A percentile compares a stretch with the other conserved stretches of the same genome.
Conservation (phyloP, 1,140 invertebrate genomes). For the Drosophila pandora region DNA sequence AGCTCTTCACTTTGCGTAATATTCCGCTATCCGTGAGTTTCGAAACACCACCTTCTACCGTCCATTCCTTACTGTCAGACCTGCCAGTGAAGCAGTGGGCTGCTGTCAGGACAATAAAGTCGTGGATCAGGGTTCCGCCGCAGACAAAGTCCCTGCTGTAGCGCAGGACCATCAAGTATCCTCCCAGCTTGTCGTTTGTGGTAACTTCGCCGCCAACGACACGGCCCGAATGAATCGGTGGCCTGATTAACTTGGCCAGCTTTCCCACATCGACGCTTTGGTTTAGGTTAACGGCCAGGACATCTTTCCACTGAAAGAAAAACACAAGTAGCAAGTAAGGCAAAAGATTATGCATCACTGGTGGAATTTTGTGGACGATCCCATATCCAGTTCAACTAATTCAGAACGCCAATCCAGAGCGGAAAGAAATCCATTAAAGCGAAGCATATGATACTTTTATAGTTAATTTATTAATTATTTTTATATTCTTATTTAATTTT, state of each 20-base stretch:
- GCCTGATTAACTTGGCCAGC: constrained; percentile 19
- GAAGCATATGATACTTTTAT: background rate
- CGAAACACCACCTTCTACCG: constrained; percentile 37
- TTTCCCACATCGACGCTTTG: background rate
- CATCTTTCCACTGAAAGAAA: background rate
- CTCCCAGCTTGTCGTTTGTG: constrained; percentile 51
- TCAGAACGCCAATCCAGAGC: background rate
- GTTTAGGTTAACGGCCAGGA: background rate
- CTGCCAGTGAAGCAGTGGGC: constrained; percentile 58
- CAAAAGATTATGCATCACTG: constrained; percentile 9
- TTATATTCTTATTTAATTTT: background rate
- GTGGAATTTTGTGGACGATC: background rate
- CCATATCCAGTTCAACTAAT: background rate
- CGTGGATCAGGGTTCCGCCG: constrained; percentile 47
- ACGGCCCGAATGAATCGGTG: background rate
- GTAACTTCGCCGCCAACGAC: constrained; percentile 58
- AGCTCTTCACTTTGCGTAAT: constrained; percentile 13
- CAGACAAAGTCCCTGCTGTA: constrained; percentile 46
- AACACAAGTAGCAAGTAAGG: background rate
- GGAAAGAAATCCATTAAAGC: background rate
- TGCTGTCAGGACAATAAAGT: constrained; percentile 52
- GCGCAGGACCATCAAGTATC: constrained; percentile 52
- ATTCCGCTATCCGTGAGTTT: constrained; percentile 14
- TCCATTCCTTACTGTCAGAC: background rate
- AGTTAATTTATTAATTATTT: no score